Conservation (phyloP, 2,113 vertebrate genomes). For the Bambusicola thoracicus region DNA sequence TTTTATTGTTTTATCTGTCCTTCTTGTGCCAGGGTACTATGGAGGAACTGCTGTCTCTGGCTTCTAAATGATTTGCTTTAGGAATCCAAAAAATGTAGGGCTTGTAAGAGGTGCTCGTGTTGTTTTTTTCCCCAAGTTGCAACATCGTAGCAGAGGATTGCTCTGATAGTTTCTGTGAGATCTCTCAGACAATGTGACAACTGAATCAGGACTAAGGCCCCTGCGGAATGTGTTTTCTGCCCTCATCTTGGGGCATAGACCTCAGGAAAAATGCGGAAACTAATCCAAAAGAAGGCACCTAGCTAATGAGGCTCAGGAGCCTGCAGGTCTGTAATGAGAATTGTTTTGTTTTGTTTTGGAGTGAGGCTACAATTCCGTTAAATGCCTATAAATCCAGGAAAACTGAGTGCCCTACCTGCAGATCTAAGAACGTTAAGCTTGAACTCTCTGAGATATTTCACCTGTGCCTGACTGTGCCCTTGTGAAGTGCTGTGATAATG, state of each 20-base stretch:
- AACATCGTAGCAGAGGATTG: background rate
- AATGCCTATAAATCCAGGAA: background rate
- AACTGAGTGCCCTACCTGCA: background rate
- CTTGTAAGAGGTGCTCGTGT: background rate
- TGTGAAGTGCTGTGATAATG: background rate
- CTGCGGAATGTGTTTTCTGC: background rate
- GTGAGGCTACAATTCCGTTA: background rate
- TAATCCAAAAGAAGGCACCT: background rate
- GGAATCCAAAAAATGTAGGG: background rate
- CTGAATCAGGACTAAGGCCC: background rate
- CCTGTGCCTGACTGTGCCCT: background rate
- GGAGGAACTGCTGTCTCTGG: background rate
- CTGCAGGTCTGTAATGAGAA: background rate
- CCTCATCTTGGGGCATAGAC: background rate
- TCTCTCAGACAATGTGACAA: background rate
- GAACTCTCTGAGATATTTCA: accelerated
- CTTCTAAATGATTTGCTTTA: background rate
- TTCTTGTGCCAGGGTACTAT: background rate
- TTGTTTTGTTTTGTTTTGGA: background rate
- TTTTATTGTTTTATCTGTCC: background rate
- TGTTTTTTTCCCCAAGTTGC: background rate
- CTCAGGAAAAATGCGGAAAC: background rate
- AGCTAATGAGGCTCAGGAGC: background rate
- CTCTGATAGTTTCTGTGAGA: background rate
- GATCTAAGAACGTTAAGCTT: background rate